Conservation (phyloP, 2,113 vertebrate genomes). For the Sinocyclocheilus grahami region DNA sequence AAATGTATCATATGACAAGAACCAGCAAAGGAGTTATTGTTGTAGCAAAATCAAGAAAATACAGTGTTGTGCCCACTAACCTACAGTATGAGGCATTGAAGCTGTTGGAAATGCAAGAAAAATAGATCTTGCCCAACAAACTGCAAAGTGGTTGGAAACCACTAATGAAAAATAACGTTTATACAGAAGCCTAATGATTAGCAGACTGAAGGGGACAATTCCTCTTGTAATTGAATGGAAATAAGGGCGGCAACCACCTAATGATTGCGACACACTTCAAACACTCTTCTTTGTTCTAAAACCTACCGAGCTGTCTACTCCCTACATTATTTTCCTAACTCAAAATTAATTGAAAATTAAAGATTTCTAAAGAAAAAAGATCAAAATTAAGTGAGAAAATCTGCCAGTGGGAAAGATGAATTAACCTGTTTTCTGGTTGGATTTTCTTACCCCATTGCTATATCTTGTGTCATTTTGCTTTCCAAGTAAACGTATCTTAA, state of each 20-base stretch:
- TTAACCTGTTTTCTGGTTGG: too few relatives aligned
- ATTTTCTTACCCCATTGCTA: too few relatives aligned
- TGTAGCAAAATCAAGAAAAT: background rate
- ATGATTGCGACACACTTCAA: slow-evolving; percentile 2
- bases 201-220: background rate
- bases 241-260: background rate
- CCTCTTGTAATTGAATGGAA: background rate
- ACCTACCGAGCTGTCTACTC: background rate
- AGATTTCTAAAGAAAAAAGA: too few relatives aligned
- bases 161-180: background rate
- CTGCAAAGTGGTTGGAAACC: background rate
- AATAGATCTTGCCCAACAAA: background rate
- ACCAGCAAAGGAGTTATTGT: background rate
- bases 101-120: background rate
- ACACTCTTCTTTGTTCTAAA: background rate
- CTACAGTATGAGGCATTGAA: background rate
- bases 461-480: too few relatives aligned
- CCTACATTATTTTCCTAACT: background rate
- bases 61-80: background rate
- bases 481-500: too few relatives aligned
- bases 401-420: too few relatives aligned
- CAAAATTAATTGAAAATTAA: too few relatives aligned
- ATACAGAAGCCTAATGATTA: background rate
- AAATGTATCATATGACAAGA: background rate
- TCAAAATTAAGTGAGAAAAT: too few relatives aligned